Percentiles rank a stretch among this genome's conserved stretches.
Evolutionary conservation across 2,113 vertebrate genomes (phyloP).

Genomic region (Casuarius casuarius): DNA sequence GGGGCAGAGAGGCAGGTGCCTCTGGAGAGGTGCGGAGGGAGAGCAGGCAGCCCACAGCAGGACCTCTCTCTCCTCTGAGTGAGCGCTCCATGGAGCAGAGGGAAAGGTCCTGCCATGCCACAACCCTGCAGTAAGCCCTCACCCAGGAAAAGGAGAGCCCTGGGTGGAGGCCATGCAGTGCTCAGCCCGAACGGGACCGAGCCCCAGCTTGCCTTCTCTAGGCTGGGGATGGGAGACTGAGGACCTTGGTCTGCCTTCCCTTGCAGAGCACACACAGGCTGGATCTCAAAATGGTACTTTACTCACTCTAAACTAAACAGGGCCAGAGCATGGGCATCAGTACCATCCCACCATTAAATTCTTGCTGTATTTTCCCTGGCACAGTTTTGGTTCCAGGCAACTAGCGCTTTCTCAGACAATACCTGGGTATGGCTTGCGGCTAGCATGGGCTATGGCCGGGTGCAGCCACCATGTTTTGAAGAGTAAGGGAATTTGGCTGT

Average conservation of each 20-base stretch:
- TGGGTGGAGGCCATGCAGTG: not conserved
- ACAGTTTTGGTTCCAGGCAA: not conserved
- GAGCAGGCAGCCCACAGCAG: not conserved
- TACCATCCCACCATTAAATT: not conserved
- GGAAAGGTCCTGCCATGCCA: fast-evolving
- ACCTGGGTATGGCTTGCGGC: not conserved
- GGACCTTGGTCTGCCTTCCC: not conserved
- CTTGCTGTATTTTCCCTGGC: not conserved
- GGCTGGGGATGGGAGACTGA: not conserved
- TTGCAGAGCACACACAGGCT: not conserved
- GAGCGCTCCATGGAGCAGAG: not conserved
- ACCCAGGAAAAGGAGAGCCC: not conserved
- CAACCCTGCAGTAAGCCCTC: not conserved
- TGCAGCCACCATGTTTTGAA: not conserved
- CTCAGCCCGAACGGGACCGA: not conserved
- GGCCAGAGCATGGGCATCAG: not conserved
- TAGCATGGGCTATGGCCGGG: no score
- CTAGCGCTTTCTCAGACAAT: not conserved
- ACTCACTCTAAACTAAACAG: fast-evolving
- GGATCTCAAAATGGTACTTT: not conserved
- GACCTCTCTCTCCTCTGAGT: not conserved
- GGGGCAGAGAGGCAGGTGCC: not conserved
- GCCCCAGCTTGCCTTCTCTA: not conserved
- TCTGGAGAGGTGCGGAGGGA: not conserved
- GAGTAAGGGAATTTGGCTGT: not conserved